Base-by-base conservation (phyloP, 2,888 invertebrate species). In the Volucella inanis region DNA sequence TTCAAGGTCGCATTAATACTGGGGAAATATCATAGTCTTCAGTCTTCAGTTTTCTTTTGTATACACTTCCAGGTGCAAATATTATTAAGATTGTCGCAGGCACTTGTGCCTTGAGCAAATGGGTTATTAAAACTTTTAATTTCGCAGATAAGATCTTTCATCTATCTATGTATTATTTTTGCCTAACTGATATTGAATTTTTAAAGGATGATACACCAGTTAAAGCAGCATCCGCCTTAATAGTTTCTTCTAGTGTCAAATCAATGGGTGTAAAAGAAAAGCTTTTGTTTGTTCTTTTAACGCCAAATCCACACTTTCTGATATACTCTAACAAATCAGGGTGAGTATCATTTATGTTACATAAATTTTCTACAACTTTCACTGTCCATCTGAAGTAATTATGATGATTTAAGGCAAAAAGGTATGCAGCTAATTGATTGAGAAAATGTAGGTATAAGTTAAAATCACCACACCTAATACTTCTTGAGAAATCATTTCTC, bases 401-500 rank as follows among this genome's bases (percentile, higher is more conserved):
- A 11, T 12, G 41, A 18, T 59, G 70, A 39, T 70, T 70, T 22
- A 47, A n/a, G 0, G 14, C 45, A 54, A 70, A 70, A 18, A 70
- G n/a, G n/a, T n/a, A n/a, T n/a, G n/a, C n/a, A n/a, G n/a, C n/a
- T n/a, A n/a, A n/a, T n/a, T n/a, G n/a, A 18, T 47, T 57, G n/a
- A 57, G 38, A 38, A 15, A 70, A 39, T 59, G n/a, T 12, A 57
- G 31, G 31, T 47, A 57, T 11, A 68, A 14, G 6, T 57, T 38
- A 14, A 55, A 68, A 47, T 57, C 47, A 2, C 45, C 68, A 38
- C 22, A n/a, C 38, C 70, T 22, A 31, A 68, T 55, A 15, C 57
- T 68, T 49, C 57, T 70, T 38, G 47, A 70, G 8, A 65, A 18
- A 52, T 52, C 55, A 68, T n/a, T n/a, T n/a, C n/a, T n/a, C n/a